Base-by-base conservation (phyloP, 2,113 vertebrate species). In the Atherinomorus stipes region DNA sequence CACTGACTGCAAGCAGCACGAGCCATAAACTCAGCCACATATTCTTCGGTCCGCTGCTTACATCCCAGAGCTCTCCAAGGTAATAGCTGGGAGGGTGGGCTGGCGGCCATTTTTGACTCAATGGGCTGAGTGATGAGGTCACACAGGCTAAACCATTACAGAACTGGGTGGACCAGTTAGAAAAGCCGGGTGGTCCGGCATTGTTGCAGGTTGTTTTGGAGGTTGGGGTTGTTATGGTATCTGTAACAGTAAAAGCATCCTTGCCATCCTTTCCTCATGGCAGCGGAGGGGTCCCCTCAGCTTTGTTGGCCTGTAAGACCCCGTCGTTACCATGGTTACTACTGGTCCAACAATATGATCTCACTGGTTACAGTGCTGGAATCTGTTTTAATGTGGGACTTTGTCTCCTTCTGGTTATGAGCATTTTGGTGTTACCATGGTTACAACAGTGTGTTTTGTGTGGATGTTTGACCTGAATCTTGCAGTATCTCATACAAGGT, bases 41-140 rank as follows among this genome's bases (percentile, higher is more conserved):
- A 66, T 1, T 12, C 13, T 8, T 61, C 3, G 12, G 58, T 22
- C 54, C 31, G 3, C 2, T 45, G 40, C 45, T 25, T 45, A 23
- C 21, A 45, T 23, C 44, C 28, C 34, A 31, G 18, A 81, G 53
- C 60, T 71, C 38, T 22, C 64, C 62, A 31, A 58, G 73, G 51
- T 64, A 56, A 84, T 76, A 60, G 71, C 60, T 71, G 76, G 53
- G 59, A 10, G 45, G 12, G 6, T 2, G n/a, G 56, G 62, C n/a
- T 21, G 65, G 81, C 78, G 58, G 0, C 51, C 76, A 73, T 72
- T 59, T 64, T 16, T 37, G 38, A 61, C 59, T 62, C 75, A 62
- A 0, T 1, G 51, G 63, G 49, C 62, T 52, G 26, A 18, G 66
- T 52, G 52, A 54, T 66, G 75, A 80, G 70, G 62, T 61, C 71